Conservation (phyloP, 2,113 vertebrate species). For the Protobothrops mucrosquamatus region DNA sequence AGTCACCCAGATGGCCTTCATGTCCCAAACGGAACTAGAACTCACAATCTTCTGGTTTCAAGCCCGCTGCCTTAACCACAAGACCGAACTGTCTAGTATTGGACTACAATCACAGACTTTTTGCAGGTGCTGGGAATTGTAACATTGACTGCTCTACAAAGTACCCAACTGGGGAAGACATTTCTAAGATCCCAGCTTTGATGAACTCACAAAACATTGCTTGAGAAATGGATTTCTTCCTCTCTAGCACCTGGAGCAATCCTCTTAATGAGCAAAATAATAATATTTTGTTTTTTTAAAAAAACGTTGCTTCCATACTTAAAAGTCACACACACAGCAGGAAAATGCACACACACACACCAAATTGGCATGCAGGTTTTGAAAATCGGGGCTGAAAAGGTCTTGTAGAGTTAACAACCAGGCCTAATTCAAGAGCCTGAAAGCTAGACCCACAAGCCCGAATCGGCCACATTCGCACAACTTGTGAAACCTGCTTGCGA, state of each 20-base stretch:
- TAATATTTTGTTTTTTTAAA: not conserved
- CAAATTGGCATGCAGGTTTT: not conserved
- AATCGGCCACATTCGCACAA: not conserved
- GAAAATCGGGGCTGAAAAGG: not conserved
- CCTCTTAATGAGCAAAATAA: not conserved
- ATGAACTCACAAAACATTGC: not conserved
- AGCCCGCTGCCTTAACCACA: no score
- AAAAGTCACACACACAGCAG: not conserved
- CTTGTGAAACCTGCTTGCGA: not conserved
- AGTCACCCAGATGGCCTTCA: no score
- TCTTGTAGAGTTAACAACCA: not conserved
- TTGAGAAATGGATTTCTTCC: not conserved
- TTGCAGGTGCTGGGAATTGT: not conserved
- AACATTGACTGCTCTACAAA: not conserved
- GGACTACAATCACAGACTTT: not conserved
- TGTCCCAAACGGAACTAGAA: no score
- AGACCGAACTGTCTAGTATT: not conserved
- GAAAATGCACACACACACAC: not conserved
- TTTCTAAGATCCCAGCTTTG: not conserved
- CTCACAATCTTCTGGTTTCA: no score
- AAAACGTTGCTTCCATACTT: not conserved
- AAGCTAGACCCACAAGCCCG: no score
- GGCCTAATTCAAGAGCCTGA: not conserved
- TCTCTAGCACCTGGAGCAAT: not conserved
- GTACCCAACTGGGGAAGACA: not conserved